Evolutionary conservation across 37 sponge, comb jelly and placozoan genomes (phyloP), one percentile per base, ranked within the genome.

Genomic region (Chondrosia reniformis): DNA sequence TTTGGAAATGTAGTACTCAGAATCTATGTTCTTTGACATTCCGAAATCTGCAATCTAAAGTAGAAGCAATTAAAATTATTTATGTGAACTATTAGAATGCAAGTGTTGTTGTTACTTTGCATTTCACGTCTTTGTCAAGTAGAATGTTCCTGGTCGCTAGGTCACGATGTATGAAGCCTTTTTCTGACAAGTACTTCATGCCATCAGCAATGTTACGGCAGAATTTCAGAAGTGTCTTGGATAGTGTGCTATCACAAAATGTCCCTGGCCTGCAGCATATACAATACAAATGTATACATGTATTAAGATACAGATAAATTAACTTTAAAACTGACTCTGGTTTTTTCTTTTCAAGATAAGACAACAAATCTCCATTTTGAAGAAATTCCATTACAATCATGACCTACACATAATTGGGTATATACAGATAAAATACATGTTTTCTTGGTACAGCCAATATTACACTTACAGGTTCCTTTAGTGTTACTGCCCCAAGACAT

Each of bases 1-100:
- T 69, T 41, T 43, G 36, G 72, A 39, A 15, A 69, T 25, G 42
- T 69, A 69, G 24, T 69, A 69, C 9, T 40, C 72, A 43, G 41
- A 24, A 40, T 36, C 43, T 21, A 69, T 19, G 44, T 69, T 34
- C 43, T 40, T 69, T 21, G 72, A 69, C 72, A 69, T 33, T 17
- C 72, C 72, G 42, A 69, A 69, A 39, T 69, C 72, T 43, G 72
- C 72, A 69, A 69, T 69, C 72, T 69, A 25, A 38, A 69, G 5
- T 22, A 28, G 8, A 62, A n/a, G 9, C 13, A 25, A 62, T 9
- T 9, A 24, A 62, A 25, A 25, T 9, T 62, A 62, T 62, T 25
- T 62, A 62, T n/a, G 9, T 62, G 27, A 9, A 62, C 52, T 19
- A 15, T 49, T 15, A 49, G 52, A 49, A 10, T 15, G 10, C 52